Evolutionary conservation across 2,888 invertebrate species (phyloP), one percentile per base, ranked within the genome.

Genomic region (Phalangium opilio): DNA sequence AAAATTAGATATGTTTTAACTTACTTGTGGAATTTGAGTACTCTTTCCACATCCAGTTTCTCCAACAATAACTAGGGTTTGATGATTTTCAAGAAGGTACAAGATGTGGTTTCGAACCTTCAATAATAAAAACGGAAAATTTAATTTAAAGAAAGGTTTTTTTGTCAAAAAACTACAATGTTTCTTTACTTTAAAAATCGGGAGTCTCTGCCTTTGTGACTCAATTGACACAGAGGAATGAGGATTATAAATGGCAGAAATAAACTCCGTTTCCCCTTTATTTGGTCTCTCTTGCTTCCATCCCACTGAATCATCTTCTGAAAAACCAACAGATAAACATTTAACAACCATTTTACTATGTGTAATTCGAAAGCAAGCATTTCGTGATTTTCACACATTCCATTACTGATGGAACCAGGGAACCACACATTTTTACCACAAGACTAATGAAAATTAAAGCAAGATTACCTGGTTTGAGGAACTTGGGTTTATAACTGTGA

Each of bases 21-120:
- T 69, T 68, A 86, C 87, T 78, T 87, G 89, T 43, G 90, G 89
- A 53, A 93, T 77, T 71, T 93, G 93, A 0, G 93, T 95, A 62
- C 90, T 90, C 68, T 96, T 89, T 33, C 95, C 93, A 58, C 84
- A 86, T 20, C 96, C 96, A 2, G 95, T 93, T 65, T 98, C 95
- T 2, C 96, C 96, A 38, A 72, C 66, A 18, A 75, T 69, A 44
- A 98, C 77, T 41, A 95, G 69, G 0, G 85, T 83, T 66, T 93
- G 91, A 67, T 81, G 81, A 55, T 81, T 81, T 66, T 98, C 91
- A 59, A 95, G 67, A 52, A 87, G 71, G 65, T 90, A 93, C 44
- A 96, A 70, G 19, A 58, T 56, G 15, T 57, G 53, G 39, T 53
- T 48, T 46, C 44, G 41, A 21, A 52, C 48, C 52, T 52, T 19